A percentile compares a stretch with the other conserved stretches of the same genome.
phyloP scores from a whole-genome alignment of 1,140 invertebrate species.

The Brachionus manjavacas region DNA sequence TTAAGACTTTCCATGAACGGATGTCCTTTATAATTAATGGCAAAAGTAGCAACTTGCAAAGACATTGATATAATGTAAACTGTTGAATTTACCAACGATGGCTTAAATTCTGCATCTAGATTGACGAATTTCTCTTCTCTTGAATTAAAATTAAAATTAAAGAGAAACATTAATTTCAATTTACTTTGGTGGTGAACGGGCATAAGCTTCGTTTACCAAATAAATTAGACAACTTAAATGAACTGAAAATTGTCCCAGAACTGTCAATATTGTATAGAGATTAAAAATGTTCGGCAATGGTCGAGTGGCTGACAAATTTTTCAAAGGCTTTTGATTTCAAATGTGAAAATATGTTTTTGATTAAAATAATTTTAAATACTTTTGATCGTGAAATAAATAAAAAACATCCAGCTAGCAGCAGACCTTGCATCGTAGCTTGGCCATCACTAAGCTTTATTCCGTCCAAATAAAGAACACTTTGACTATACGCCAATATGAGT shows the following conservation, averaged over 20 bases:
- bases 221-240: constrained; percentile 88
- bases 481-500: constrained; percentile 91
- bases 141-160: neutral
- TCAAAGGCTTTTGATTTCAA: constrained; percentile 72
- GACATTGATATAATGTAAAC: constrained; percentile 97
- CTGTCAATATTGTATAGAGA: constrained; percentile 89
- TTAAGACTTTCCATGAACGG: constrained; percentile 94
- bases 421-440: constrained; percentile 86
- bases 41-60: constrained; percentile 93
- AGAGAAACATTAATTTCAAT: neutral
- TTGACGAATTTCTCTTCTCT: constrained; percentile 61
- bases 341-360: neutral
- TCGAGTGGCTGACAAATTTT: constrained; percentile 81
- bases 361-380: constrained; percentile 60
- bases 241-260: constrained; percentile 86
- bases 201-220: constrained; percentile 64
- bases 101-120: constrained; percentile 80
- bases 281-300: constrained; percentile 99
- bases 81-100: constrained; percentile 89
- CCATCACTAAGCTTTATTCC: constrained; percentile 95
- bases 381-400: constrained; percentile 96
- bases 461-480: constrained; percentile 94
- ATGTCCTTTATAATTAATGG: constrained; percentile 97
- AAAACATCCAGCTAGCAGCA: constrained; percentile 89
- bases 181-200: constrained; percentile 43